Evolutionary conservation across 2,797 vertebrate genomes (phyloP), one percentile per base, ranked within the genome.

Genomic region (Gallinago stenura): DNA sequence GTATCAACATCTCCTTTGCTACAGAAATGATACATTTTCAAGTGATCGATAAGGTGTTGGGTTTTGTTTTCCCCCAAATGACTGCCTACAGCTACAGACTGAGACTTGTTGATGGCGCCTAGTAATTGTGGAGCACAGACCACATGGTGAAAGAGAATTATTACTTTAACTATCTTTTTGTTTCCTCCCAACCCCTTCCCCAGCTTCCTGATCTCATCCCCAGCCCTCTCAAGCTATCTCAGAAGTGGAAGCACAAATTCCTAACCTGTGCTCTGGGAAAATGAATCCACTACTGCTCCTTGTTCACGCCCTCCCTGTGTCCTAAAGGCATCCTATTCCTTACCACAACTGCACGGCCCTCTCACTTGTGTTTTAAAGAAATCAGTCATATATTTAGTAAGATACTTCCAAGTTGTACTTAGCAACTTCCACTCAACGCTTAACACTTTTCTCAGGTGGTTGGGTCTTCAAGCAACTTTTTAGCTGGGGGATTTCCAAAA

Each of bases 51-150:
- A 58, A 37, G 30, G 37, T 24, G 6, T 16, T 51, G 18, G 28
- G 30, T 41, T 43, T 25, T 41, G 39, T 11, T 10, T 6, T 4
- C 10, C 4, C 15, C 28, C 4, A 0, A 70, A 77, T 1, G 0
- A 24, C 43, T 45, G 21, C 57, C 45, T 43, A 48, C 28, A 64
- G 16, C 15, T 51, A 46, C 33, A 88, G 65, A 76, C 25, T 43
- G 31, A 84, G 37, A n/a, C 10, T 69, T 69, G 41, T 2, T 73
- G n/a, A 54, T 41, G 45, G 25, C 24, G 25, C 30, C 65, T 90
- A 75, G 2, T 19, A 75, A 68, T 4, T 57, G 31, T 31, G 65
- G n/a, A 71, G 26, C 41, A 61, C 0, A 51, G n/a, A 68, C 66
- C 12, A 77, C 18, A n/a, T 6, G 19, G 46, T 56, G 76, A 90